Percentiles rank a stretch among this genome's conserved stretches.
Conservation (phyloP, 2,888 invertebrate genomes). For the Dynastes tityus region DNA sequence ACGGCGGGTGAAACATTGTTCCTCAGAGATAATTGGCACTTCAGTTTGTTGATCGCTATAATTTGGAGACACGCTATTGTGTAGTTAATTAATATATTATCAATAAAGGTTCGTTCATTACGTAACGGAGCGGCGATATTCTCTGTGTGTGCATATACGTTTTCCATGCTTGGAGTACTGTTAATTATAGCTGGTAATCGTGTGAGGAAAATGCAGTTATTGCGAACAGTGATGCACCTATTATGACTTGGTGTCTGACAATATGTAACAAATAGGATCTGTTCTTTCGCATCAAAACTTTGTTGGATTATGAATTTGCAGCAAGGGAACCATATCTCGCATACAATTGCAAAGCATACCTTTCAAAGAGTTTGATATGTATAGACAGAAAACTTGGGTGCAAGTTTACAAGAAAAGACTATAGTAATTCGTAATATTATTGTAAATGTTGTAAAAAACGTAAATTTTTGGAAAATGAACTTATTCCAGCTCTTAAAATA, state of each 20-base stretch:
- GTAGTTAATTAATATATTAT: slow-evolving; percentile 41
- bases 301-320: neutral
- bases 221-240: neutral
- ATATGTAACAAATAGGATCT: slow-evolving; percentile 4
- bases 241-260: slow-evolving; percentile 17
- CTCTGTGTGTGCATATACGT: neutral
- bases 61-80: slow-evolving; percentile 22
- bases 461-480: too few species aligned
- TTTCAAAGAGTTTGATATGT: neutral
- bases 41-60: slow-evolving; percentile 26
- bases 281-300: neutral
- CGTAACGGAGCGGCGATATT: neutral
- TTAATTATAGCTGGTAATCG: slow-evolving; percentile 21
- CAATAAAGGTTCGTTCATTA: slow-evolving; percentile 31
- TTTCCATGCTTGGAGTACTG: slow-evolving; percentile 9
- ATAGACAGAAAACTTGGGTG: too few species aligned
- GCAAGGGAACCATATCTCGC: neutral
- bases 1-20: slow-evolving; percentile 41
- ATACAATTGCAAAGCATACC: neutral
- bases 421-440: too few species aligned
- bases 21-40: slow-evolving; percentile 34
- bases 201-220: slow-evolving; percentile 18
- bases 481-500: too few species aligned
- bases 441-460: too few species aligned
- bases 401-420: too few species aligned